phyloP scores from a whole-genome alignment of 2,113 vertebrate species.

The Phalacrocorax pelagicus region DNA sequence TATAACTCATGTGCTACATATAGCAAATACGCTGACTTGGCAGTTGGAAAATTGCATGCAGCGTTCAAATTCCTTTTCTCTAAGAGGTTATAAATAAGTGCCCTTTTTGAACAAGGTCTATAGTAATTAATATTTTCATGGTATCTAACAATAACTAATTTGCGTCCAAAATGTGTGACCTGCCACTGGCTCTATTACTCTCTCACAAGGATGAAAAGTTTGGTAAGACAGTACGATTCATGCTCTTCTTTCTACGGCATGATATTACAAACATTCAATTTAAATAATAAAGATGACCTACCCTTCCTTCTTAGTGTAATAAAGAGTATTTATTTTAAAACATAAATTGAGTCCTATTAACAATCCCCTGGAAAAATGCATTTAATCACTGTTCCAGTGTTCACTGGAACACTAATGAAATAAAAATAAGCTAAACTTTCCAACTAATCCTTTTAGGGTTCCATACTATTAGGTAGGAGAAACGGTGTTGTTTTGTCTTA shows the following conservation, averaged over 20 bases:
- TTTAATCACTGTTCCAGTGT: constrained; percentile 21
- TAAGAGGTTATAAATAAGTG: background rate
- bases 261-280: background rate
- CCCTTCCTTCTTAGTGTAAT: background rate
- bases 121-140: background rate
- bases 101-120: background rate
- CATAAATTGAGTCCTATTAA: constrained; percentile 30
- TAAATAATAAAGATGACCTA: background rate
- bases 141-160: background rate
- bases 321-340: constrained; percentile 13
- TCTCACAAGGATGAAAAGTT: background rate
- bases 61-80: background rate
- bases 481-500: background rate
- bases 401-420: constrained; percentile 43
- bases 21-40: background rate
- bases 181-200: background rate
- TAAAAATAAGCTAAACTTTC: constrained; percentile 51
- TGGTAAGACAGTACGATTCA: background rate
- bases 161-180: background rate
- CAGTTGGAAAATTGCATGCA: background rate
- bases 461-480: background rate
- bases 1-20: background rate
- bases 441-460: constrained; percentile 51
- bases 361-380: constrained; percentile 26
- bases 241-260: background rate